A percentile compares a stretch with the other conserved stretches of the same genome.
Conservation (phyloP, 2,888 invertebrate species). For the Epinotia demarniana region DNA sequence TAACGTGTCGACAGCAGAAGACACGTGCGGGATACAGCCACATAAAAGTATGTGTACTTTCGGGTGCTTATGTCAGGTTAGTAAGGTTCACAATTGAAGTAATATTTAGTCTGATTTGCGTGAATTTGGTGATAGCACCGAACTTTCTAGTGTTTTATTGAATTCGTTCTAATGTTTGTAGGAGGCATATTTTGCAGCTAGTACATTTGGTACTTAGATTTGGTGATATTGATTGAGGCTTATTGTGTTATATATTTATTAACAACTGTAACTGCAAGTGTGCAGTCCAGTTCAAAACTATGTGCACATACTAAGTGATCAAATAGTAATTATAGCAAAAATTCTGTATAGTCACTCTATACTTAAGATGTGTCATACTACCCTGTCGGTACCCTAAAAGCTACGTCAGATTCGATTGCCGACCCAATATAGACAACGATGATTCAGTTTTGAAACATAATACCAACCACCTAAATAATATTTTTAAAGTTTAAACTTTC, state of each 20-base stretch:
- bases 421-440: neutral
- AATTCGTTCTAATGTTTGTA: conserved; percentile 13
- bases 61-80: neutral
- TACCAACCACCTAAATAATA: neutral
- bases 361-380: too few relatives aligned
- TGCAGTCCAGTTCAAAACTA: too few relatives aligned
- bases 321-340: too few relatives aligned
- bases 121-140: conserved; percentile 12
- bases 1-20: conserved; percentile 54
- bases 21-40: conserved; percentile 47
- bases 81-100: neutral
- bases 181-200: neutral
- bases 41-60: conserved; percentile 50
- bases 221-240: neutral
- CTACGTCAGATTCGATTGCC: neutral
- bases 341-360: too few relatives aligned
- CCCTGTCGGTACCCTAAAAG: too few relatives aligned
- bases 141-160: neutral
- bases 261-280: too few relatives aligned
- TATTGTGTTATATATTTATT: too few relatives aligned
- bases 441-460: neutral
- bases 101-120: neutral
- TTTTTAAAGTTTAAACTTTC: neutral
- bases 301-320: too few relatives aligned
- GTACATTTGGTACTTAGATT: neutral